phyloP scores from a whole-genome alignment of 2,888 invertebrate genomes.

The Nasonovia ribisnigri region DNA sequence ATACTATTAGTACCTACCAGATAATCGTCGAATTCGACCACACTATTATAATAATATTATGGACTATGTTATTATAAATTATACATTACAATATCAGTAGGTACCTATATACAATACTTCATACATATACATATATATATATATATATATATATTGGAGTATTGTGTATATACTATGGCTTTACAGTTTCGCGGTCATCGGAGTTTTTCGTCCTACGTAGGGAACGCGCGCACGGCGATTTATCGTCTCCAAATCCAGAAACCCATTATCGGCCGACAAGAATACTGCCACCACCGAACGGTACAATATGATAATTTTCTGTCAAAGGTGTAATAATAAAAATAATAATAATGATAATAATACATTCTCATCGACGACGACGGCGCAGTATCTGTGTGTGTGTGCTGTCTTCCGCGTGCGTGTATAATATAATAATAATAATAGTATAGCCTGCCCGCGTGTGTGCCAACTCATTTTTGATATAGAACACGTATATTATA shows the following conservation, averaged over 20 bases:
- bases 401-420: background rate
- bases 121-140: too few relatives aligned
- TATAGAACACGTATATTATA: conserved; percentile 17
- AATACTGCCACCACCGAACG: background rate
- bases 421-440: background rate
- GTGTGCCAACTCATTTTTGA: conserved; percentile 6
- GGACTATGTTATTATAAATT: background rate
- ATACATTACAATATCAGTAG: background rate
- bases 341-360: background rate
- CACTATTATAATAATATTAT: background rate
- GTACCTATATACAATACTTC: background rate
- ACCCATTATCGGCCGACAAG: conserved; percentile 46
- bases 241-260: conserved; percentile 51
- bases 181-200: background rate
- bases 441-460: background rate
- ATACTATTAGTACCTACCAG: background rate
- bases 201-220: conserved; percentile 47
- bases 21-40: background rate
- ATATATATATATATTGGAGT: background rate
- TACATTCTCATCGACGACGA: background rate
- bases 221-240: conserved; percentile 8
- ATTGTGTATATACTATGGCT: background rate
- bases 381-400: background rate
- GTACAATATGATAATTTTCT: conserved; percentile 58
- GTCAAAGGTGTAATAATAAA: conserved; percentile 41